Evolutionary conservation across 2,797 vertebrate species (phyloP).

Genomic region (Simalia tracyae): DNA sequence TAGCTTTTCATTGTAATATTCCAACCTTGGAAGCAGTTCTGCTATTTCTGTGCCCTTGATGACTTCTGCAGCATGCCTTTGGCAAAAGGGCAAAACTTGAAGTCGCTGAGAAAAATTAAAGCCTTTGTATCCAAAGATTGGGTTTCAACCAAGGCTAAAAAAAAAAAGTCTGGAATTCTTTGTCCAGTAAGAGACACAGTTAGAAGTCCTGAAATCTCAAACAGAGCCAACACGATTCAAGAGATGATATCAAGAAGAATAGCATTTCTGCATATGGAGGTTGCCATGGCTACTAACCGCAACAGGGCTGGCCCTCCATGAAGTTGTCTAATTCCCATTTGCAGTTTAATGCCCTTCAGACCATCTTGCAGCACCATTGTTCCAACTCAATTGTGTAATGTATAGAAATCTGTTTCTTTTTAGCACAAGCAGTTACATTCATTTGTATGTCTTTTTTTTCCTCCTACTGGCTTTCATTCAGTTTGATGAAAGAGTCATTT

Average conservation of each 20-base stretch:
- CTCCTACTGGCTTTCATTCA: not conserved
- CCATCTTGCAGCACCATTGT: not conserved
- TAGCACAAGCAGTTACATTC: not conserved
- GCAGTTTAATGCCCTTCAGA: not conserved
- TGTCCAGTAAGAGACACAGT: not conserved
- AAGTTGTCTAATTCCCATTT: not conserved
- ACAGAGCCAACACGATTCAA: not conserved
- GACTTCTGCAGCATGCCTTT: rapidly evolving
- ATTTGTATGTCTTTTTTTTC: not conserved
- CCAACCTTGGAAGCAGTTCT: rapidly evolving
- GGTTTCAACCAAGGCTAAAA: not conserved
- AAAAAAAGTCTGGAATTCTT: not conserved
- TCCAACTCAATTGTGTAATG: not conserved
- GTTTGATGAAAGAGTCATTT: not conserved
- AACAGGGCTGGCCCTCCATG: not conserved
- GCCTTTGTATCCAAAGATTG: not conserved
- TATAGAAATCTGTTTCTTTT: not conserved
- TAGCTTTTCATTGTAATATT: not conserved
- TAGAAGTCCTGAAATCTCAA: not conserved
- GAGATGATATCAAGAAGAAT: not conserved
- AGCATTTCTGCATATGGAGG: not conserved
- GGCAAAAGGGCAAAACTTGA: not conserved
- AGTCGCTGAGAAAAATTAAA: rapidly evolving
- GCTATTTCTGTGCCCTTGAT: not conserved
- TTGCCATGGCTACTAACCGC: not conserved